Percentiles rank a stretch among this genome's conserved stretches.
phyloP scores from a whole-genome alignment of 2,797 vertebrate species.

The Setipinna tenuifilis region DNA sequence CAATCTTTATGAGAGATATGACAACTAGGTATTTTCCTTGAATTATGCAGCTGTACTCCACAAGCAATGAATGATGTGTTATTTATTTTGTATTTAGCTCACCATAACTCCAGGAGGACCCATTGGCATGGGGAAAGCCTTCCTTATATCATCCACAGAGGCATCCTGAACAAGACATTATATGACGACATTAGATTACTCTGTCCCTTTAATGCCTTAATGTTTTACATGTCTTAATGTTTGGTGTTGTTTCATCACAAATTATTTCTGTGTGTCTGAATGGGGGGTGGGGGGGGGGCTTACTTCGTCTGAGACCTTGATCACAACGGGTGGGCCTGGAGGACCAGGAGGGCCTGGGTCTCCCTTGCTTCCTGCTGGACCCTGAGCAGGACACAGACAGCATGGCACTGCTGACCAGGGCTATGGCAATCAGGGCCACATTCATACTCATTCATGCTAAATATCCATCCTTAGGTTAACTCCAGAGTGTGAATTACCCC shows the following conservation, averaged over 20 bases:
- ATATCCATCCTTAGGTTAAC: too few species aligned
- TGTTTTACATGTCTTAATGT: too few species aligned
- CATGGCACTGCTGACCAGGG: neutral
- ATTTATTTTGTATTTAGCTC: conserved; percentile 51
- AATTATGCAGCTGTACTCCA: neutral
- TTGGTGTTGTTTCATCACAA: too few species aligned
- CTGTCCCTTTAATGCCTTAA: too few species aligned
- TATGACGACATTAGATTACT: too few species aligned
- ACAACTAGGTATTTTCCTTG: neutral
- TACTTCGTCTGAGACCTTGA: conserved; percentile 71
- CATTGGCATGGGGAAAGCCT: conserved; percentile 76
- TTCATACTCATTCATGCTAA: neutral
- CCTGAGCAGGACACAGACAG: conserved; percentile 56
- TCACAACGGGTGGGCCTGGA: conserved; percentile 72
- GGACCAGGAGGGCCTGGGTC: conserved; percentile 75
- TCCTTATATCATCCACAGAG: conserved; percentile 69
- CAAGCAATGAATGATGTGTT: neutral
- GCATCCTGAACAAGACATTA: conserved; percentile 62
- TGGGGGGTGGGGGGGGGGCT: conserved; percentile 1
- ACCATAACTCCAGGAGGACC: conserved; percentile 76
- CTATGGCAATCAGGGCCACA: neutral
- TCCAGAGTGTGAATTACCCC: too few species aligned
- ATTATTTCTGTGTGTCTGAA: too few species aligned
- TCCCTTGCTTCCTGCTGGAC: conserved; percentile 74
- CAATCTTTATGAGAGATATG: neutral